Evolutionary conservation across 2,797 vertebrate species (phyloP).

Genomic region (Chiloscyllium punctatum): DNA sequence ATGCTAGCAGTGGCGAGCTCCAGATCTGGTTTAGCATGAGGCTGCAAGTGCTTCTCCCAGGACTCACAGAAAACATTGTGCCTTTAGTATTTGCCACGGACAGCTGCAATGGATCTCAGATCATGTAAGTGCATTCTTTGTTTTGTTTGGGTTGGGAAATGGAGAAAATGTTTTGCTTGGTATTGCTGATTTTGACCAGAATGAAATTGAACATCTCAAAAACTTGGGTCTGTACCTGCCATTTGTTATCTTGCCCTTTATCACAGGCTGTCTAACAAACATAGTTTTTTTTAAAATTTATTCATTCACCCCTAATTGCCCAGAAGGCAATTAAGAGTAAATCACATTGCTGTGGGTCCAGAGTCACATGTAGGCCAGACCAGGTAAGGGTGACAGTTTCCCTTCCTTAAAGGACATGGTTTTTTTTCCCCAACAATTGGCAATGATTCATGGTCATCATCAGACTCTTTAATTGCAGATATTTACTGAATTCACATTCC

Average conservation of each 20-base stretch:
- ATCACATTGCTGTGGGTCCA: too few species aligned
- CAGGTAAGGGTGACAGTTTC: too few species aligned
- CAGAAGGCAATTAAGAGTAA: too few species aligned
- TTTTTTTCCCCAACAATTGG: too few species aligned
- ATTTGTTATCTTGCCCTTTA: neutral
- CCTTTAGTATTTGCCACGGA: conserved; percentile 38
- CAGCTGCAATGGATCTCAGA: neutral
- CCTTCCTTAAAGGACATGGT: too few species aligned
- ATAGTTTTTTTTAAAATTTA: too few species aligned
- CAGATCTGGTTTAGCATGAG: conserved; percentile 26
- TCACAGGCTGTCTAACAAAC: neutral
- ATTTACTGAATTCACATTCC: too few species aligned
- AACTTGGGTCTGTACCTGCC: neutral
- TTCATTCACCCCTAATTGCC: too few species aligned
- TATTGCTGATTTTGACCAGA: conserved; percentile 23
- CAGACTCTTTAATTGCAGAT: too few species aligned
- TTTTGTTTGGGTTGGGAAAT: neutral
- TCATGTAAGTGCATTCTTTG: conserved; percentile 3
- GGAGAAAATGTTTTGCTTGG: conserved; percentile 37
- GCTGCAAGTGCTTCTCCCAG: conserved; percentile 40
- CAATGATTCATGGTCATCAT: too few species aligned
- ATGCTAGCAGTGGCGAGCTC: conserved; percentile 40
- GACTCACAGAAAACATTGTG: conserved; percentile 38
- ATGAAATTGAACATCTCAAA: neutral
- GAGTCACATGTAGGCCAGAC: too few species aligned